Percentiles rank a stretch among this genome's conserved stretches.
Evolutionary conservation across 2,113 vertebrate genomes (phyloP).

Genomic region (Protobothrops mucrosquamatus): DNA sequence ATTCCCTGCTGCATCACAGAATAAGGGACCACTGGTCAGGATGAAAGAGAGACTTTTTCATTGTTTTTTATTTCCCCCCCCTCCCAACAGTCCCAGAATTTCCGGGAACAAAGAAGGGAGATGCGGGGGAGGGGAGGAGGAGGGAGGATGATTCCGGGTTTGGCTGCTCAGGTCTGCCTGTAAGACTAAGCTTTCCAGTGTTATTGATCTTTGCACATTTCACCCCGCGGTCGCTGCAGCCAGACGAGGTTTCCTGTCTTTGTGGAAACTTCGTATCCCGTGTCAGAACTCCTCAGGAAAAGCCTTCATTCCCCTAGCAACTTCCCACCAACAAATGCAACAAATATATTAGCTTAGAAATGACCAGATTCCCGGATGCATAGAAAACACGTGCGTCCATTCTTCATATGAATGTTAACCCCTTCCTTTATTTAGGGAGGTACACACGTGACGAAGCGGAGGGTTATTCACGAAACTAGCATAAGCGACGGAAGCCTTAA

Average conservation of each 20-base stretch:
- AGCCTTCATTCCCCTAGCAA: not conserved
- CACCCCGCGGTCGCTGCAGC: not conserved
- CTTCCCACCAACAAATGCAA: not conserved
- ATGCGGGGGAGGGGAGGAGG: too few relatives aligned
- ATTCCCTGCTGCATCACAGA: not conserved
- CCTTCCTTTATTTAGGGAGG: not conserved
- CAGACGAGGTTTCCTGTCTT: not conserved
- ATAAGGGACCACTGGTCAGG: not conserved
- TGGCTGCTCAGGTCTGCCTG: constrained; percentile 23
- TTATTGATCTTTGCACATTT: constrained; percentile 65
- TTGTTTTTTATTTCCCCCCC: not conserved
- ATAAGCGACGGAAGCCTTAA: not conserved
- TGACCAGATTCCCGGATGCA: not conserved
- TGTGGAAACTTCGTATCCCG: not conserved
- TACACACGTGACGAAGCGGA: not conserved
- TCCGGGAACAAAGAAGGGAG: constrained; percentile 11
- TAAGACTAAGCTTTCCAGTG: constrained; percentile 57
- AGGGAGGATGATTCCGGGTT: constrained; percentile 18
- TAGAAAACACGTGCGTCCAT: not conserved
- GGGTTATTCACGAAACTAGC: not conserved
- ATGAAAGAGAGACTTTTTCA: not conserved
- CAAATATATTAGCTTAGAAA: not conserved
- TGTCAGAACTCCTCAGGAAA: not conserved
- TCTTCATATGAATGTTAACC: not conserved
- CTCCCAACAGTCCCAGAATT: not conserved